These are phyloP conservation scores for Denticeps clupeoides DNA, from an alignment of 2,797 vertebrate species.

Conservation along the genomic window DNA sequence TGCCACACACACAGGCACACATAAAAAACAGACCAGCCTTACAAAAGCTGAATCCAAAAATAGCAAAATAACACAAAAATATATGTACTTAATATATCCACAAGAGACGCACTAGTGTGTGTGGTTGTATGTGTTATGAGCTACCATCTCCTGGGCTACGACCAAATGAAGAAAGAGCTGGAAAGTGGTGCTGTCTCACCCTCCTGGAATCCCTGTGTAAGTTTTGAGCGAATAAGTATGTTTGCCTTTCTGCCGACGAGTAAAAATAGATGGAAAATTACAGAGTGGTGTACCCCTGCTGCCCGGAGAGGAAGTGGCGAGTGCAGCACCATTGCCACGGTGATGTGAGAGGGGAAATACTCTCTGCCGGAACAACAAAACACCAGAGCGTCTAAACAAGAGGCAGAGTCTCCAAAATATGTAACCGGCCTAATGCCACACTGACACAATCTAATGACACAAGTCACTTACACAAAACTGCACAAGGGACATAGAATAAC, in stretches of 20 bases:
- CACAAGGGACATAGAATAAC: too few relatives aligned
- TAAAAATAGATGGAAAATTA: conserved; percentile 48
- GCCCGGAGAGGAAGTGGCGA: conserved; percentile 31
- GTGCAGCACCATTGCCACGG: conserved; percentile 3
- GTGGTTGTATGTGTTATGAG: conserved; percentile 19
- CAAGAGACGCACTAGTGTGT: too few relatives aligned
- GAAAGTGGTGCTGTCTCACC: too few relatives aligned
- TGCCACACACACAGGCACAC: conserved; percentile 28
- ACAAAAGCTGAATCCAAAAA: too few relatives aligned
- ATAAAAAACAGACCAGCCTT: too few relatives aligned
- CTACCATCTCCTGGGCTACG: too few relatives aligned
- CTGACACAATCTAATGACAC: too few relatives aligned
- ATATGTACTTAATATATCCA: too few relatives aligned
- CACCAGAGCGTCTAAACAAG: neutral
- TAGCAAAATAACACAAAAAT: too few relatives aligned
- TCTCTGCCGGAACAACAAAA: neutral
- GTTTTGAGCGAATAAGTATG: conserved; percentile 12
- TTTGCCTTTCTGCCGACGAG: neutral
- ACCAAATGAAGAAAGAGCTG: too few relatives aligned
- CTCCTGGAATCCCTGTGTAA: neutral
- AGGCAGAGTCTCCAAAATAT: neutral
- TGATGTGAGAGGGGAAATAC: neutral
- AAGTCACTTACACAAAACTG: too few relatives aligned
- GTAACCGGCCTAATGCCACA: neutral
- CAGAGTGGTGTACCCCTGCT: conserved; percentile 40